These are phyloP conservation scores for Alectoris magna DNA, from an alignment of 2,797 vertebrate genomes.

Conservation along the genomic window DNA sequence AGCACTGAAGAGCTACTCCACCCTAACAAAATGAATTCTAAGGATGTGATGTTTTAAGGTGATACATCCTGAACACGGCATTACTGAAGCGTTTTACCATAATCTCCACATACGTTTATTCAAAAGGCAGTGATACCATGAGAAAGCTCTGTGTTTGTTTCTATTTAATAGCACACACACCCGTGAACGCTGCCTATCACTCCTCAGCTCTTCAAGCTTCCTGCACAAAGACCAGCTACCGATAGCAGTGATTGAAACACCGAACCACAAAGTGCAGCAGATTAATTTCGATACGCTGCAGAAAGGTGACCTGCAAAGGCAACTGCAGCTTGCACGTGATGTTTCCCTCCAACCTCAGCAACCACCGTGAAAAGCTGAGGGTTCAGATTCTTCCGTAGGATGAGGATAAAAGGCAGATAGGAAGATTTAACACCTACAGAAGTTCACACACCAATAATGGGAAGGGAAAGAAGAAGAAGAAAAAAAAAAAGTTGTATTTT, in stretches of 20 bases:
- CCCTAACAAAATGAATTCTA: not conserved
- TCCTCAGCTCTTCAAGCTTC: not conserved
- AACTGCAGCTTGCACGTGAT: not conserved
- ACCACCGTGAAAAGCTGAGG: not conserved
- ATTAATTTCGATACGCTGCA: not conserved
- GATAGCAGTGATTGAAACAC: not conserved
- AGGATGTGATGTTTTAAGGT: not conserved
- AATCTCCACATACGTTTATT: not conserved
- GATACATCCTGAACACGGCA: not conserved
- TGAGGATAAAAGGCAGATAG: not conserved
- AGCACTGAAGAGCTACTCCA: not conserved
- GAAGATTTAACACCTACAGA: not conserved
- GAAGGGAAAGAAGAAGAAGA: not conserved
- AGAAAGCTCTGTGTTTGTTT: rapidly evolving
- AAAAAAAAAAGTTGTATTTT: not conserved
- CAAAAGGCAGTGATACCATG: not conserved
- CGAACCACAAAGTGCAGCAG: not conserved
- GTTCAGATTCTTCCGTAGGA: not conserved
- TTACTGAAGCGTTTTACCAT: not conserved
- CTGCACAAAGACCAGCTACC: not conserved
- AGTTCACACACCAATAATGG: not conserved
- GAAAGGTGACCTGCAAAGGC: not conserved
- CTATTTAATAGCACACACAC: rapidly evolving
- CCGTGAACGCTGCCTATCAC: not conserved
- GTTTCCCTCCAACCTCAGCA: not conserved